These are phyloP conservation scores for Spermophilus dauricus DNA, from an alignment of 2,113 vertebrate genomes.

Conservation along the genomic window DNA sequence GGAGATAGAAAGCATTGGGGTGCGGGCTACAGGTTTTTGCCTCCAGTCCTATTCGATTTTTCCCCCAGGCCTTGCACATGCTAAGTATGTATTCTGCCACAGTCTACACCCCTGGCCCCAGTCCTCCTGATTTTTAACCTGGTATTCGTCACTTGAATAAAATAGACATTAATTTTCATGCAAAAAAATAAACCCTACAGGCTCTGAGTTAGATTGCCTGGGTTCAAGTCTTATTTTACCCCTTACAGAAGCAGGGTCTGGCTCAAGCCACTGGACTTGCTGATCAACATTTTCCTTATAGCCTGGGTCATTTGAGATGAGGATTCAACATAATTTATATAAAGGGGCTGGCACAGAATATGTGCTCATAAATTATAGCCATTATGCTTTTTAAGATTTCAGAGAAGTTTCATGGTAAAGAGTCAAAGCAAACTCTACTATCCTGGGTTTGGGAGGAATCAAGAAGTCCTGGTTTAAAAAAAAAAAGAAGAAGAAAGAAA, in stretches of 20 bases:
- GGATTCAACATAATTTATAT: not conserved
- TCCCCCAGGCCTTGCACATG: not conserved
- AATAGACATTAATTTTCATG: not conserved
- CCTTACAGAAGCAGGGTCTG: not conserved
- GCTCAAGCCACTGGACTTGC: not conserved
- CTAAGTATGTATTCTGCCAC: too few relatives aligned
- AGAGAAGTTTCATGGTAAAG: not conserved
- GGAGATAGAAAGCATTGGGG: too few relatives aligned
- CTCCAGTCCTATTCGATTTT: not conserved
- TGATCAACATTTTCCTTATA: not conserved
- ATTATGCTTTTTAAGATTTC: constrained; percentile 1
- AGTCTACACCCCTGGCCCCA: too few relatives aligned
- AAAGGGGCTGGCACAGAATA: not conserved
- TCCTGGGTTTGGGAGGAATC: not conserved
- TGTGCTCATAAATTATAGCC: not conserved
- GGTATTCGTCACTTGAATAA: not conserved
- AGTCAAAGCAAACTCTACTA: not conserved
- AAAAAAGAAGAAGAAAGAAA: too few relatives aligned
- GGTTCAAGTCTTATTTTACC: not conserved
- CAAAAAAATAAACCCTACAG: not conserved
- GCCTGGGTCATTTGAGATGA: not conserved
- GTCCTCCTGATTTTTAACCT: not conserved
- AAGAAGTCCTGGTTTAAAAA: not conserved
- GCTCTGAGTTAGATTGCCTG: not conserved
- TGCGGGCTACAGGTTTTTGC: not conserved